phyloP scores from a whole-genome alignment of 2,113 vertebrate genomes.

The Thryonomys swinderianus region DNA sequence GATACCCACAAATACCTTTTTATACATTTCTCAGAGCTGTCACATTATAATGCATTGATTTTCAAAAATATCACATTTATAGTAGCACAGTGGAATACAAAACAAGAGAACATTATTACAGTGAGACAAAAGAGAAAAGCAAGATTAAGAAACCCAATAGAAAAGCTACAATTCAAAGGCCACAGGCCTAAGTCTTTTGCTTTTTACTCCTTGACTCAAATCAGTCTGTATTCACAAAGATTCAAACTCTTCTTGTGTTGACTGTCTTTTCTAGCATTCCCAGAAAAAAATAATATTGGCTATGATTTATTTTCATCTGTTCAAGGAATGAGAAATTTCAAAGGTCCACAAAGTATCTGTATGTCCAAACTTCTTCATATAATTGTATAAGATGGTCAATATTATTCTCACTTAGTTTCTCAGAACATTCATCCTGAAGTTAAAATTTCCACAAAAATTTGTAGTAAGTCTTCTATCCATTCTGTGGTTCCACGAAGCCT shows the following conservation, averaged over 20 bases:
- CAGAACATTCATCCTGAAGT: not conserved
- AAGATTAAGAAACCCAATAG: conserved; percentile 20
- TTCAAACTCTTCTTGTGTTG: conserved; percentile 27
- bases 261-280: not conserved
- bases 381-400: not conserved
- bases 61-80: not conserved
- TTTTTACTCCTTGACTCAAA: not conserved
- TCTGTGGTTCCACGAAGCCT: not conserved
- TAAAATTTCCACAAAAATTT: conserved; percentile 20
- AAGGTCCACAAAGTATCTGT: not conserved
- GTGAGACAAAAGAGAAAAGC: conserved; percentile 9
- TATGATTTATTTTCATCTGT: conserved; percentile 32
- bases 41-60: conserved; percentile 37
- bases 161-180: not conserved
- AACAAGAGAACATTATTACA: conserved; percentile 18
- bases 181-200: not conserved
- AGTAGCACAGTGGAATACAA: not conserved
- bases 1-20: conserved; percentile 43
- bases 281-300: not conserved
- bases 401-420: conserved; percentile 40
- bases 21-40: conserved; percentile 43
- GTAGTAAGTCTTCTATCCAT: not conserved
- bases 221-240: not conserved
- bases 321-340: conserved; percentile 13
- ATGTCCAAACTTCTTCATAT: not conserved